A percentile compares a stretch with the other conserved stretches of the same genome.
These are phyloP conservation scores for Copidosoma aretas DNA, from an alignment of 2,888 invertebrate species.

Conservation along the genomic window DNA sequence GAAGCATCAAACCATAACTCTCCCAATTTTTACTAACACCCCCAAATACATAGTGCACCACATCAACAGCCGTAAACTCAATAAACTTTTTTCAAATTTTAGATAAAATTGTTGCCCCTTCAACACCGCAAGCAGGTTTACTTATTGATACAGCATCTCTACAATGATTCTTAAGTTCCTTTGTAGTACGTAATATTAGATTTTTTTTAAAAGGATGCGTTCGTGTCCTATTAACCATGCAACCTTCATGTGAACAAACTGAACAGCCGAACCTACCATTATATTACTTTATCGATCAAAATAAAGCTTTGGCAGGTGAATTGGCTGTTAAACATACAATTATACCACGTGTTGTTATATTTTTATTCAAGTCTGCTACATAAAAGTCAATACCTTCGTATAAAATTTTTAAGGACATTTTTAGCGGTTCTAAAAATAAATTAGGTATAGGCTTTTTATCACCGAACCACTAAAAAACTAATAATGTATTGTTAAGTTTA, in stretches of 20 bases:
- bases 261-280: slow-evolving; percentile 38
- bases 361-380: neutral
- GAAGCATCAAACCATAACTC: neutral
- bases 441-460: slow-evolving; percentile 18
- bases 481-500: slow-evolving; percentile 35
- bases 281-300: slow-evolving; percentile 34
- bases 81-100: neutral
- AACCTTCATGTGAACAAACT: slow-evolving; percentile 27
- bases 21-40: neutral
- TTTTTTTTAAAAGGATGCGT: neutral
- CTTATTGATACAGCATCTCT: slow-evolving; percentile 25
- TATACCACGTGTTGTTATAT: neutral
- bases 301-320: slow-evolving; percentile 36
- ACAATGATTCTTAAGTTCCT: neutral
- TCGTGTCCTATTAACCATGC: slow-evolving; percentile 4
- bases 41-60: neutral
- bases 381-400: slow-evolving; percentile 10
- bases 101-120: neutral
- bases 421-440: slow-evolving; percentile 4
- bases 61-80: neutral
- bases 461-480: slow-evolving; percentile 33
- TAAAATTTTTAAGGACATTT: neutral
- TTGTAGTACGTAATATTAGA: neutral
- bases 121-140: slow-evolving; percentile 9
- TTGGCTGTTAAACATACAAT: slow-evolving; percentile 31